Base-by-base conservation (phyloP, 2,888 invertebrate genomes). In the Drosophila fulvimacula region DNA sequence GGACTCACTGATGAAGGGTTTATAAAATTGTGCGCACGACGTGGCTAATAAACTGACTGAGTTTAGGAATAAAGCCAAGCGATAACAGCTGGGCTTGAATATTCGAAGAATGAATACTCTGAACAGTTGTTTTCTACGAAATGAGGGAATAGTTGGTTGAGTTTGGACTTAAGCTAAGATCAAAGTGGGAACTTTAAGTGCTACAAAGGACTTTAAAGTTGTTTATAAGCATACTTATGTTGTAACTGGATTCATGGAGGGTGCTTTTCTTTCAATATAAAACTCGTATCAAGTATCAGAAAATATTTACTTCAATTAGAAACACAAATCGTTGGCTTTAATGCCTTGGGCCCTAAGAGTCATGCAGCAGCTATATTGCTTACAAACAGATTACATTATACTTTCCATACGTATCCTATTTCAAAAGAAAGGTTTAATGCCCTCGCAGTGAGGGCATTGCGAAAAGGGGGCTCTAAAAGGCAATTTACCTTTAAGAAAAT, bases 21-120 rank as follows among this genome's bases (percentile, higher is more conserved):
- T 75, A 63, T 39, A 66, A 76, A 75, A 76, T 34, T 65, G 76
- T 75, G 59, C 65, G 83, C 83, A 68, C 83, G 59, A 82, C 64
- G 51, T 74, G 83, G 82, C 82, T 85, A 82, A 88, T 82, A 88
- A 88, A 81, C 81, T 77, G 83, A 60, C 62, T 38, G 36, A 57
- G 41, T 55, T 32, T 58, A 36, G 59, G 30, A 48, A 41, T 19
- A 63, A 60, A 39, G 39, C 39, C 21, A 57, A 64, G 65, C 41
- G 55, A 69, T 53, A 41, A 38, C 41, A 64, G 62, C 24, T 30
- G 34, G 42, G 21, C 6, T 13, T 4, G 21, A 1, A 17, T 34
- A 13, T 19, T 11, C 70, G 62, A 52, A 56, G 17, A 21, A 6
- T 13, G 9, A 56, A 64, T 59, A 46, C 71, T n/a, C 76, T 60